phyloP scores from a whole-genome alignment of 1,140 invertebrate genomes.

The Drosophila navojoa region DNA sequence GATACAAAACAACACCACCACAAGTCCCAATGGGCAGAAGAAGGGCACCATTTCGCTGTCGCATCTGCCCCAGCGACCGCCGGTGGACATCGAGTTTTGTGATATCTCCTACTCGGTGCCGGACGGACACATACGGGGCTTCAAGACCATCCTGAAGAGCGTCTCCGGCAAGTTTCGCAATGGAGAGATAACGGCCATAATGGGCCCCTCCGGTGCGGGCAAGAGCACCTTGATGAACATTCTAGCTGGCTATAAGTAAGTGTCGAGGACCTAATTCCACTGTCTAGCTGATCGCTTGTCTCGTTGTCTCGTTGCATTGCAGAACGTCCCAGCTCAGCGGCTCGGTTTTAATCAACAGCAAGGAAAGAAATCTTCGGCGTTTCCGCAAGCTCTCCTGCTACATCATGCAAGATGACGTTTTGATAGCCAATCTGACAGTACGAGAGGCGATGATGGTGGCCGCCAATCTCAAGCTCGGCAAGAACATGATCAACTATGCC shows the following conservation, averaged over 20 bases:
- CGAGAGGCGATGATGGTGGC: slow-evolving; percentile 93
- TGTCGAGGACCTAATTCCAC: slow-evolving; percentile 40
- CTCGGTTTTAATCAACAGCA: slow-evolving; percentile 92
- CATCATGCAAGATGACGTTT: slow-evolving; percentile 98
- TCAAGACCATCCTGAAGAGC: slow-evolving; percentile 92
- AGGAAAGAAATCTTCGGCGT: slow-evolving; percentile 91
- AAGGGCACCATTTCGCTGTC: slow-evolving; percentile 88
- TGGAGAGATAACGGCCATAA: slow-evolving; percentile 94
- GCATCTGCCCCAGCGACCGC: slow-evolving; percentile 91
- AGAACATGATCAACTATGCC: slow-evolving; percentile 89
- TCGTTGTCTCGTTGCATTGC: slow-evolving; percentile 67
- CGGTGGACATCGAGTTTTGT: slow-evolving; percentile 94
- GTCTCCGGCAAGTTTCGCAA: slow-evolving; percentile 93
- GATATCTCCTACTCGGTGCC: slow-evolving; percentile 93
- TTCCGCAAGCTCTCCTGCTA: slow-evolving; percentile 97
- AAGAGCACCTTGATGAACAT: slow-evolving; percentile 97
- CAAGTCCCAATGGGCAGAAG: slow-evolving; percentile 86
- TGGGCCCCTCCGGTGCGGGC: slow-evolving; percentile 96
- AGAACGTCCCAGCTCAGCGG: slow-evolving; percentile 91
- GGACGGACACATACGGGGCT: slow-evolving; percentile 90
- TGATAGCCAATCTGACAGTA: slow-evolving; percentile 94
- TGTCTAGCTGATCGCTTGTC: background rate
- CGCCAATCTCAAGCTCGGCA: slow-evolving; percentile 95
- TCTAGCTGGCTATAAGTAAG: slow-evolving; percentile 94
- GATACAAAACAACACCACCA: slow-evolving; percentile 86